phyloP scores from a whole-genome alignment of 2,113 vertebrate genomes.

The Sula dactylatra region DNA sequence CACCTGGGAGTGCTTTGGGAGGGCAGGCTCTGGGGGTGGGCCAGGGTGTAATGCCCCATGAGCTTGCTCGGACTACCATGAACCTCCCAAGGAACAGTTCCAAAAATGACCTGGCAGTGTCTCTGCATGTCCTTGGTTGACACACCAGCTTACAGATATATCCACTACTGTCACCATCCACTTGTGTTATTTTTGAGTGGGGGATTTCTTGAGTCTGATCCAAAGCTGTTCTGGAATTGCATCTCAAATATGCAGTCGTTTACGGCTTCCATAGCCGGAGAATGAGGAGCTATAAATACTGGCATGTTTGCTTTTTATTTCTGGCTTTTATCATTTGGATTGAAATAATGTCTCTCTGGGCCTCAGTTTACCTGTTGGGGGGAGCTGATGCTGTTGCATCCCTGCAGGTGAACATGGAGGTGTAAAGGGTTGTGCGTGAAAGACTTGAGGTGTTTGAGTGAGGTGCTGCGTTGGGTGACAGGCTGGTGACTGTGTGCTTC shows the following conservation, averaged over 20 bases:
- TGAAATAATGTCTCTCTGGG: neutral
- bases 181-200: slow-evolving; percentile 61
- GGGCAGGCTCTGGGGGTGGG: neutral
- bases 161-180: slow-evolving; percentile 57
- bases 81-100: slow-evolving; percentile 48
- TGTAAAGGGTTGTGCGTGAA: neutral
- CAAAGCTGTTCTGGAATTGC: slow-evolving; percentile 56
- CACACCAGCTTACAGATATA: slow-evolving; percentile 55
- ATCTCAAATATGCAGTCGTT: slow-evolving; percentile 52
- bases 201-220: slow-evolving; percentile 61
- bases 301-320: slow-evolving; percentile 36
- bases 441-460: neutral
- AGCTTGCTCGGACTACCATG: neutral
- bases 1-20: neutral
- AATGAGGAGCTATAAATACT: slow-evolving; percentile 48
- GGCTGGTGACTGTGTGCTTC: neutral
- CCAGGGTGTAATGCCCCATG: neutral
- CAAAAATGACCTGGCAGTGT: slow-evolving; percentile 65
- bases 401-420: neutral
- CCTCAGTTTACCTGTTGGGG: neutral
- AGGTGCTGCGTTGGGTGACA: rapidly evolving
- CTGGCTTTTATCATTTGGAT: neutral
- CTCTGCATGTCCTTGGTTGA: slow-evolving; percentile 57
- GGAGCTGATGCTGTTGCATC: neutral
- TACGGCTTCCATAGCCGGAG: neutral